A percentile compares a stretch with the other conserved stretches of the same genome.
Conservation (phyloP, 2,113 vertebrate species). For the Okapia johnstoni region DNA sequence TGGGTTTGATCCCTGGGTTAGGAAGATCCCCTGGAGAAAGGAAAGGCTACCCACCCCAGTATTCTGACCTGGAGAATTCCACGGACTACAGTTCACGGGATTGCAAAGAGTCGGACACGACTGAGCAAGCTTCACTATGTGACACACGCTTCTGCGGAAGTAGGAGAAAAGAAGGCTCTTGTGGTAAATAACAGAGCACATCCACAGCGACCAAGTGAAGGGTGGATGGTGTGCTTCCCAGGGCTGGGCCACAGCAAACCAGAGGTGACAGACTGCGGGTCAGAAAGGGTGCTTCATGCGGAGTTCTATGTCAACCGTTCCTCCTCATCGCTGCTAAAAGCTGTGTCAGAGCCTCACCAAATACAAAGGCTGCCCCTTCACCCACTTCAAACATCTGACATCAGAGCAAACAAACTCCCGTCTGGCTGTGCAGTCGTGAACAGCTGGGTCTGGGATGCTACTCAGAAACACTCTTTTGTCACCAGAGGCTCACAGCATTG, state of each 20-base stretch:
- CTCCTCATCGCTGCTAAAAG: neutral
- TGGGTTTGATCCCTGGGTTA: neutral
- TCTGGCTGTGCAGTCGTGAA: rapidly evolving
- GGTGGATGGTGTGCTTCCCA: too few relatives aligned
- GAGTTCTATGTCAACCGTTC: neutral
- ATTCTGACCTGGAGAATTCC: neutral
- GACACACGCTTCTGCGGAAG: rapidly evolving
- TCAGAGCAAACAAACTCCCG: neutral
- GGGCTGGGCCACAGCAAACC: neutral
- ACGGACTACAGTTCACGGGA: neutral
- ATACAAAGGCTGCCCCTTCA: neutral
- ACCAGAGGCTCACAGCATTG: neutral
- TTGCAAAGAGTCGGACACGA: neutral
- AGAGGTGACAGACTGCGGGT: neutral
- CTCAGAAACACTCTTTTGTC: neutral
- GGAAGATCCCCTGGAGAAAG: neutral
- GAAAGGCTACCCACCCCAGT: neutral
- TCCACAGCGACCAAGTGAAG: neutral
- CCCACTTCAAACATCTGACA: neutral
- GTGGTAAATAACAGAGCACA: neutral
- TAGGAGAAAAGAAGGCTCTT: neutral
- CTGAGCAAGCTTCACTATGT: neutral
- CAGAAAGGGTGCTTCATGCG: rapidly evolving
- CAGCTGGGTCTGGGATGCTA: neutral
- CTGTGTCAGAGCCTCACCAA: neutral